Evolutionary conservation across 1,140 invertebrate species (phyloP), one percentile per base, ranked within the genome.

Genomic region (Bursaphelenchus mucronatus): DNA sequence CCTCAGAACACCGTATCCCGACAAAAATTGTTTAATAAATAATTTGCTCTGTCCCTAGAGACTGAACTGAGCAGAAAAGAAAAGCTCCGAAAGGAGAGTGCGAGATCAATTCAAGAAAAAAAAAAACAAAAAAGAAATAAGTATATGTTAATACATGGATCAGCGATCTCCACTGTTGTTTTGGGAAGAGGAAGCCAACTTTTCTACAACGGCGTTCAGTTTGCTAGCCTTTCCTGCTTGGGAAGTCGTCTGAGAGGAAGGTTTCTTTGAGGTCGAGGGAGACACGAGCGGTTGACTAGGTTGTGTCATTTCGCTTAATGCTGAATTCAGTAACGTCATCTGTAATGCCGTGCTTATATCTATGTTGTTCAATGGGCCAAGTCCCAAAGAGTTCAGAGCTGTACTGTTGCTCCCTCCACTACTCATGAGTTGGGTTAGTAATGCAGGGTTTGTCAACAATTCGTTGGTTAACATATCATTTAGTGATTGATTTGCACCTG

Each of bases 131-230:
- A 54, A 8, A 55, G 30, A 55, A n/a, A 59, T 4, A 59, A 3
- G 52, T 59, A 15, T 43, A n/a, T 11, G 57, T 39, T 59, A 11
- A 59, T 44, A 4, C 2, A 44, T n/a, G 1, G 41, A 2, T 59
- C 40, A 59, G 11, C 40, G 45, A 39, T 43, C 45, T 1, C 45
- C 45, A 19, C 3, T 59, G 11, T 39, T 44, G 41, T 59, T 59
- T 30, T 59, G 57, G 13, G 57, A 46, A n/a, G 67, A 69, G 8
- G 69, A 45, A 8, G 66, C 21, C 39, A 69, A 19, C 47, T 69
- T 69, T 41, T 69, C 67, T 10, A 69, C 15, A 62, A 69, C 70
- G 17, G 71, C 67, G 49, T 69, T 74, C 70, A 69, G 17, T 67
- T 67, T 67, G 4, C 19, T 43, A 39, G 2, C 70, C 44, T 39